Evolutionary conservation across 2,113 vertebrate species (phyloP).

Genomic region (Saimiri boliviensis): DNA sequence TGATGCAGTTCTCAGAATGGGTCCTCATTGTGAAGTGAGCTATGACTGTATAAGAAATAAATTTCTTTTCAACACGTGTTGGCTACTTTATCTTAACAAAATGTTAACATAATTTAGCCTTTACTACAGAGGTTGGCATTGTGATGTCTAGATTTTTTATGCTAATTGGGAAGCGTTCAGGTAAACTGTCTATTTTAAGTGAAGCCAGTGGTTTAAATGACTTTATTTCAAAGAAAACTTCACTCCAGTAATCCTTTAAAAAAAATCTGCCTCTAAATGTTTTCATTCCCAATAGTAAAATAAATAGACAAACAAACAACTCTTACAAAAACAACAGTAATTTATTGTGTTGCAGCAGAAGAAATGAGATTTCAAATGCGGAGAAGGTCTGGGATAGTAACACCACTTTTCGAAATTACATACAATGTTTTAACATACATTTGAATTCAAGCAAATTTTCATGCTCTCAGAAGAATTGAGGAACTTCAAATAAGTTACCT

Average conservation of each 20-base stretch:
- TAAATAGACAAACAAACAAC: not conserved
- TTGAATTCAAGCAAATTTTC: not conserved
- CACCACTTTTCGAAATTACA: not conserved
- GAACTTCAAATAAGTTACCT: not conserved
- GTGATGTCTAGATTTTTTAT: not conserved
- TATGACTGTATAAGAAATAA: not conserved
- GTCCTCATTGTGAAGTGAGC: not conserved
- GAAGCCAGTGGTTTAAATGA: constrained; percentile 18
- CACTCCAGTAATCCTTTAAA: not conserved
- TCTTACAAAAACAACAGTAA: not conserved
- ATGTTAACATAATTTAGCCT: not conserved
- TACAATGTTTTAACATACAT: not conserved
- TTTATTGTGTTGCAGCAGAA: not conserved
- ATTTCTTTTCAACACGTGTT: not conserved
- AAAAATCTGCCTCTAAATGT: not conserved
- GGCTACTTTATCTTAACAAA: not conserved
- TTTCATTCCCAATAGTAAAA: not conserved
- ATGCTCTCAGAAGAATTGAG: not conserved
- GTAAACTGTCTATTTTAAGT: constrained; percentile 18
- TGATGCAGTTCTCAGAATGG: not conserved
- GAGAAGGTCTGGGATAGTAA: not conserved
- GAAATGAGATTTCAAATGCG: not conserved
- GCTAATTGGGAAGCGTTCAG: not conserved
- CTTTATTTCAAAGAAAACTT: constrained; percentile 9
- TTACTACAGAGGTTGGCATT: not conserved